Evolutionary conservation across 2,113 vertebrate genomes (phyloP), one percentile per base, ranked within the genome.

Genomic region (Setophaga coronata): DNA sequence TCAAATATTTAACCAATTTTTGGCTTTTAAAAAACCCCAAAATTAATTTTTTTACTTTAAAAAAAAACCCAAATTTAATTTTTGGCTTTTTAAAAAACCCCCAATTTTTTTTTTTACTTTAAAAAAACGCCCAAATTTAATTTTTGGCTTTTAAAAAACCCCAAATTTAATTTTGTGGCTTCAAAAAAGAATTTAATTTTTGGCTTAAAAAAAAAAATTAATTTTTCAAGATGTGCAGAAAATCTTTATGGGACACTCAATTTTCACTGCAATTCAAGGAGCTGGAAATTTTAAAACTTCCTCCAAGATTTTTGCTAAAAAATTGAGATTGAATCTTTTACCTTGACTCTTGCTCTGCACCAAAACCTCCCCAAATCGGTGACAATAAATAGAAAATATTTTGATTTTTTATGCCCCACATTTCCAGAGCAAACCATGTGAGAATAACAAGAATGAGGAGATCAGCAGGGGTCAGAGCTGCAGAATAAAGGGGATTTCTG

Each of bases 401-500:
- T 91, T 38, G 36, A 38, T 38, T 74, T 40, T 23, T 54, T 14
- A 9, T 43, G 11, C 18, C 25, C 16, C 43, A 11, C 54, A 23
- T 57, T 78, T 36, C 36, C 92, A 65, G 26, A 29, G 6, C 43
- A 67, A 66, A 82, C 71, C 93, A 87, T 10, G 69, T 36, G 92
- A 97, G 91, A 96, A 73, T 51, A 93, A 90, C 56, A 42, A 87
- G 86, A 57, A 69, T 42, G 20, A 69, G 57, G 92, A 94, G 96
- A 94, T 43, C 92, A 94, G 48, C 69, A 80, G 78, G 53, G 76
- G 87, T 95, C 95, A 83, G 29, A 14, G 6, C 9, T 3, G 17
- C 93, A 97, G 83, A 66, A 47, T 1, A 76, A 69, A 31, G 81
- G 90, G n/a, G 78, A 92, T 88, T 97, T 97, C 96, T 85, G 93